Conservation (phyloP, 2,797 vertebrate genomes). For the Rhyacichthys aspro region DNA sequence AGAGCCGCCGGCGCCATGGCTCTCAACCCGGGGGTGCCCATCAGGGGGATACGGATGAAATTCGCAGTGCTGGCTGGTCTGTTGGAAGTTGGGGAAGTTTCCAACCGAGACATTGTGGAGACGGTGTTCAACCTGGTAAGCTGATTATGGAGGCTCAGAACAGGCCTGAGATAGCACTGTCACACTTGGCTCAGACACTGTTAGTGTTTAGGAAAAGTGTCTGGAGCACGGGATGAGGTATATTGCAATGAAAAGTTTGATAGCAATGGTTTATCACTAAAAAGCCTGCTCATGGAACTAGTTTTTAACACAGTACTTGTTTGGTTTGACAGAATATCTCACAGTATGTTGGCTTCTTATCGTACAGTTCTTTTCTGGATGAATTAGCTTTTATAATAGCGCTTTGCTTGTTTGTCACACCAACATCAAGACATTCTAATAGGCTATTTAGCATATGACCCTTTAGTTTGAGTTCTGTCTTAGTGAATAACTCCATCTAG, state of each 20-base stretch:
- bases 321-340: neutral
- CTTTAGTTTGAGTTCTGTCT: too few relatives aligned
- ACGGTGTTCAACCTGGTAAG: conserved; percentile 98
- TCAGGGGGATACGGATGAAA: conserved; percentile 95
- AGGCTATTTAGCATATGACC: too few relatives aligned
- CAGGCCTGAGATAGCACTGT: conserved; percentile 51
- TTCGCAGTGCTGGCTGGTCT: conserved; percentile 93
- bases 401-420: too few relatives aligned
- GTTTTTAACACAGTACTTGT: too few relatives aligned
- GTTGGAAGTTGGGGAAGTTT: conserved; percentile 95
- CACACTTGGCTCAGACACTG: conserved; percentile 13
- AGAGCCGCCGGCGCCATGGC: conserved; percentile 64
- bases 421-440: too few relatives aligned
- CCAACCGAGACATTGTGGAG: conserved; percentile 93
- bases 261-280: neutral
- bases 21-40: conserved; percentile 87
- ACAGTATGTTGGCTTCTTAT: too few relatives aligned
- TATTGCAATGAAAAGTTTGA: conserved; percentile 1
- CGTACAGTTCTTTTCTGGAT: too few relatives aligned
- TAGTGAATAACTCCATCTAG: too few relatives aligned
- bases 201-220: conserved; percentile 19
- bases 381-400: too few relatives aligned
- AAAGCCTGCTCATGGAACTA: too few relatives aligned
- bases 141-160: conserved; percentile 70
- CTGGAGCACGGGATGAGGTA: neutral